These are phyloP conservation scores for Hyaena hyaena DNA, from an alignment of 2,113 vertebrate genomes.

Conservation along the genomic window DNA sequence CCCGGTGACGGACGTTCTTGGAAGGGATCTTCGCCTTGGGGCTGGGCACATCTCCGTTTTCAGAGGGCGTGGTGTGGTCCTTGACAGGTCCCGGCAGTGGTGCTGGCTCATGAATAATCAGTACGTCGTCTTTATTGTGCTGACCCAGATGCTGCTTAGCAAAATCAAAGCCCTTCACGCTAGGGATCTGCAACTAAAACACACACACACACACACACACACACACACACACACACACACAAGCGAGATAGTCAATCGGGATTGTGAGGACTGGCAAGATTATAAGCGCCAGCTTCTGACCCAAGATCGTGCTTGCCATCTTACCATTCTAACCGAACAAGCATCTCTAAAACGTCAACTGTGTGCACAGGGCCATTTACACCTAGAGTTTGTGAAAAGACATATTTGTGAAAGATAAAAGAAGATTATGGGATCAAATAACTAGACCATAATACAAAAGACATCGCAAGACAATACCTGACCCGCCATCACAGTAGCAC, in stretches of 20 bases:
- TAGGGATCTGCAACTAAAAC: slow-evolving; percentile 94
- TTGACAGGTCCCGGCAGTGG: slow-evolving; percentile 89
- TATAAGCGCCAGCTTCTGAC: background rate
- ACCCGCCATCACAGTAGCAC: background rate
- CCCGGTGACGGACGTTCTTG: slow-evolving; percentile 90
- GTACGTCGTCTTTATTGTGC: slow-evolving; percentile 96
- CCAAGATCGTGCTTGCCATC: background rate
- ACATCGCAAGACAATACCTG: background rate
- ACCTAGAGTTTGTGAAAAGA: background rate
- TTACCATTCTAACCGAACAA: background rate
- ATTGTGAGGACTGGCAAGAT: background rate
- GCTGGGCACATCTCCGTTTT: slow-evolving; percentile 93
- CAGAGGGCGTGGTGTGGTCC: slow-evolving; percentile 90
- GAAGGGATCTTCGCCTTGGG: slow-evolving; percentile 91
- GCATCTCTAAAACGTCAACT: background rate
- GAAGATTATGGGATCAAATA: background rate
- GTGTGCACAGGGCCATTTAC: background rate
- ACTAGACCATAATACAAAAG: background rate
- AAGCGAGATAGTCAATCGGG: background rate
- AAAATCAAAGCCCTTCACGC: slow-evolving; percentile 98
- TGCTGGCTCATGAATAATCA: slow-evolving; percentile 94
- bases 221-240: slow-evolving; percentile 21
- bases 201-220: background rate
- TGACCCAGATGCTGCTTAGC: slow-evolving; percentile 99
- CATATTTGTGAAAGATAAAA: background rate